Percentiles rank a stretch among this genome's conserved stretches.
These are phyloP conservation scores for Trichomycterus rosablanca DNA, from an alignment of 2,113 vertebrate genomes.

Conservation along the genomic window DNA sequence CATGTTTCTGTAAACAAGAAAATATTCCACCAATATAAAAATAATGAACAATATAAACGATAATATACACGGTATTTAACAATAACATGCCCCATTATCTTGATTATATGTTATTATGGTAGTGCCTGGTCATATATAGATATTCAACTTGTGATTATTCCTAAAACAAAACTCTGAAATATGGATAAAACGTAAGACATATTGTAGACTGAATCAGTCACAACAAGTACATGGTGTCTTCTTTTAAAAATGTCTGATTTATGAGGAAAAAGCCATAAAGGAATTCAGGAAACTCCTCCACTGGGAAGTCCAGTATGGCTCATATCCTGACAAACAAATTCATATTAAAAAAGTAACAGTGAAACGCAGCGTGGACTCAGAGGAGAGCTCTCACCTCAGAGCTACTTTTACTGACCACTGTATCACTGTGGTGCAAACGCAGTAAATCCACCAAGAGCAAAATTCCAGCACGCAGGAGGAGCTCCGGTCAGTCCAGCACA, in stretches of 20 bases:
- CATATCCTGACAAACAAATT: conserved; percentile 42
- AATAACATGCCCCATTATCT: no score
- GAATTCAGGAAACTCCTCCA: conserved; percentile 41
- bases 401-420: conserved; percentile 14
- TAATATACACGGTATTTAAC: no score
- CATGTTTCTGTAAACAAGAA: no score
- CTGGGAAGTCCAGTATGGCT: conserved; percentile 42
- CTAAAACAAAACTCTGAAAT: no score
- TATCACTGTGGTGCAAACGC: conserved; percentile 20
- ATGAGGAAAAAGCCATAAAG: conserved; percentile 8
- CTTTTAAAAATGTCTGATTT: neutral
- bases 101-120: no score
- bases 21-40: no score
- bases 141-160: no score
- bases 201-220: no score
- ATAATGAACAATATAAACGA: no score
- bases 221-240: conserved; percentile 1
- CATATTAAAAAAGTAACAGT: conserved; percentile 20
- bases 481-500: conserved; percentile 10
- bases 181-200: no score
- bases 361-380: neutral
- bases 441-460: conserved; percentile 17
- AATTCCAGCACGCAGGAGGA: neutral
- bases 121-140: no score
- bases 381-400: neutral